Evolutionary conservation across 2,797 vertebrate genomes (phyloP).

Genomic region (Hozukius guyotensis): DNA sequence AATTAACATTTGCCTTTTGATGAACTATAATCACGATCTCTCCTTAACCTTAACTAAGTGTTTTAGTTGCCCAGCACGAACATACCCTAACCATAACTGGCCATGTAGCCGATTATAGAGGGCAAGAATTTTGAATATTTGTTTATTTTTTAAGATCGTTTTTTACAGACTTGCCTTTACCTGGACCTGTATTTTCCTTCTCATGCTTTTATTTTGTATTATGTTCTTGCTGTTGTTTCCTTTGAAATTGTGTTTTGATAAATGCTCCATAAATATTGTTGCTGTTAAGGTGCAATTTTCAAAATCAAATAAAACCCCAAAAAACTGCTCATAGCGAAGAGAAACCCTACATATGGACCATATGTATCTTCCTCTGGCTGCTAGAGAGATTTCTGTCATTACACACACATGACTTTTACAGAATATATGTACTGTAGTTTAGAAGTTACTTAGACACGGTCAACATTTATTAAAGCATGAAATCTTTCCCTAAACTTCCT

Average conservation of each 20-base stretch:
- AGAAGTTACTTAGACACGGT: background rate
- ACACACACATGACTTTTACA: background rate
- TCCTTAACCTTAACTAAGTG: background rate
- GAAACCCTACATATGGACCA: background rate
- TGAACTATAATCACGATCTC: background rate
- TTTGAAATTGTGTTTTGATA: background rate
- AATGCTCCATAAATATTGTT: background rate
- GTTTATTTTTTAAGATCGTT: no score
- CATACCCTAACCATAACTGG: background rate
- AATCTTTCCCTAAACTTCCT: background rate
- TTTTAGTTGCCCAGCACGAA: background rate
- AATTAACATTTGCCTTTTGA: background rate
- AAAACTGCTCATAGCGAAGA: background rate
- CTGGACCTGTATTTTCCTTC: background rate
- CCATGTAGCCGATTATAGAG: background rate
- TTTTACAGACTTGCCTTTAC: no score
- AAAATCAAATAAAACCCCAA: background rate
- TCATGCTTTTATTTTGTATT: background rate
- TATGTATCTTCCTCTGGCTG: background rate
- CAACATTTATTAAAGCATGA: conserved; percentile 26
- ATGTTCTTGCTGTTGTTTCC: background rate
- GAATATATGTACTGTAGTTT: background rate
- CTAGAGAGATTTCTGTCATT: background rate
- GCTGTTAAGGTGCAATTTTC: background rate
- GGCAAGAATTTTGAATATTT: background rate